Percentiles rank a stretch among this genome's conserved stretches.
Conservation (phyloP, 2,113 vertebrate species). For the Myotis davidii region DNA sequence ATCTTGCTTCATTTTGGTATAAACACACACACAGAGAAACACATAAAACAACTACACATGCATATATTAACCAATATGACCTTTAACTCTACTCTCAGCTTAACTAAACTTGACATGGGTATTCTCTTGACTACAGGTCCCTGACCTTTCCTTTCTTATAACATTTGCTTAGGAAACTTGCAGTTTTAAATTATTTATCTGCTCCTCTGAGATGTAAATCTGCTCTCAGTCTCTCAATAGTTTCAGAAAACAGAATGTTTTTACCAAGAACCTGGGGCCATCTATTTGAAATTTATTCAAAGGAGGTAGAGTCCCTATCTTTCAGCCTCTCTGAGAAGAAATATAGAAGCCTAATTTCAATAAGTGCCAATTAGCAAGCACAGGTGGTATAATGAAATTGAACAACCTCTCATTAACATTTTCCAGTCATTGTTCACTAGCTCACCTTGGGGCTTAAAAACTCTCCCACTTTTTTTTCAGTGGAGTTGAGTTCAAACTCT, state of each 20-base stretch:
- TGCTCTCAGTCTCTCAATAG: background rate
- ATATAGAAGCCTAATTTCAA: background rate
- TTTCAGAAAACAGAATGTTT: background rate
- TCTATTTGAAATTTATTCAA: background rate
- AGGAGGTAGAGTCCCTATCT: background rate
- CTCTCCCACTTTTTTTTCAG: background rate
- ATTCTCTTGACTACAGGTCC: background rate
- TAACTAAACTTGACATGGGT: background rate
- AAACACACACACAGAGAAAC: background rate
- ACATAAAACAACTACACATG: background rate
- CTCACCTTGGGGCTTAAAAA: background rate
- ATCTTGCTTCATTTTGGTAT: background rate
- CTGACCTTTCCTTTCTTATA: background rate
- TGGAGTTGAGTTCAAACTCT: background rate
- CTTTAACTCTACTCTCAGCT: background rate
- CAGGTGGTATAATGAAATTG: background rate
- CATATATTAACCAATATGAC: background rate
- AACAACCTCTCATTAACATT: background rate
- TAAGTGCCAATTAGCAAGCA: background rate
- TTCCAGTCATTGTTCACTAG: background rate
- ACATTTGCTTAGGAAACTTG: background rate
- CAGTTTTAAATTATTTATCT: background rate
- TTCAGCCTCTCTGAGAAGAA: too few relatives aligned
- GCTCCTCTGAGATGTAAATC: background rate
- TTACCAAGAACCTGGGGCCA: background rate